Evolutionary conservation across 2,113 vertebrate genomes (phyloP), one percentile per base, ranked within the genome.

Genomic region (Polypterus senegalus): DNA sequence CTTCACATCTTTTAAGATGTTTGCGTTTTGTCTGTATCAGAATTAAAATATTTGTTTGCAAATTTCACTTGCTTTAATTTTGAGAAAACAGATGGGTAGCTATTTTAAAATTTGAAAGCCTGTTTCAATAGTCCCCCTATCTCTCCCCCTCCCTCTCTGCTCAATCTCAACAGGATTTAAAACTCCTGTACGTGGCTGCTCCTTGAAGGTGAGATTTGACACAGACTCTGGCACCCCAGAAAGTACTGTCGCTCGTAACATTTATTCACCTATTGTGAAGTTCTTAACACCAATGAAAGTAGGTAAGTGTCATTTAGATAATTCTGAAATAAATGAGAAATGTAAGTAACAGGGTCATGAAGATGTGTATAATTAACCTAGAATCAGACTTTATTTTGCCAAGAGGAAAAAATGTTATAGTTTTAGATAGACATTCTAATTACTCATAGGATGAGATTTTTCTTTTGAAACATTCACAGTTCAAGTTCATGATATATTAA

Each of bases 231-330:
- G 68, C 60, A 63, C 81, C 10, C 73, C 74, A 3, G 65, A 61
- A 1, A 82, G 77, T 44, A 57, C 72, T 3, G 72, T 81, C 3
- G 63, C 75, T 63, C 70, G 78, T 10, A 84, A 73, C 64, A 76
- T 84, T 57, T 87, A 82, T 67, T 77, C 81, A 0, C 85, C 85
- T 54, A 65, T 83, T 1, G 81, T 84, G 43, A 79, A 73, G 49
- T 86, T 86, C 65, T 74, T 86, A 66, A 79, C 83, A 4, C 85
- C 83, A 47, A 76, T 71, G 61, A 83, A 85, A 74, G 78, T 81
- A 66, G 76, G 85, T 87, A 57, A 80, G 85, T 81, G 54, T 51
- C 49, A 51, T 51, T 7, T 7, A 51, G 9, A 51, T 7, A 51
- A 51, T 6, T 7, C 6, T 7, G 6, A 9, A 9, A 51, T 7